A percentile compares a stretch with the other conserved stretches of the same genome.
Conservation (phyloP, 2,797 vertebrate genomes). For the Diglossa cyanea region DNA sequence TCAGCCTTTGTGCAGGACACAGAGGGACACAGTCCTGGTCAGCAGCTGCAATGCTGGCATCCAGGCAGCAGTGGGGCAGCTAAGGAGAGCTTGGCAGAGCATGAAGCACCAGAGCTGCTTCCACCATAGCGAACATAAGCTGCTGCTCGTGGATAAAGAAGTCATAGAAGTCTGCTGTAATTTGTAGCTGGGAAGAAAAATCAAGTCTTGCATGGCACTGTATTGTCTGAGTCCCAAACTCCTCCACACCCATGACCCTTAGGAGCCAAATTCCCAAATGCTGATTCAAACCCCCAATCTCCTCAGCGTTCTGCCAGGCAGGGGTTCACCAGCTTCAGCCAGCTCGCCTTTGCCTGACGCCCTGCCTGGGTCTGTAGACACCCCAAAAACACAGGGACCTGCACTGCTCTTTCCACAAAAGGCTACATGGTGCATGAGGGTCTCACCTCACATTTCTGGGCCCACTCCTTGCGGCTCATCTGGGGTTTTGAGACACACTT, state of each 20-base stretch:
- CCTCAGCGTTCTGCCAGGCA: rapidly evolving
- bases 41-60: background rate
- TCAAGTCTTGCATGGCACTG: background rate
- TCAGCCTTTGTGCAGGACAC: background rate
- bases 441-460: background rate
- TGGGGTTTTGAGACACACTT: background rate
- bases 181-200: background rate
- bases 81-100: background rate
- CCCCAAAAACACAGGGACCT: background rate
- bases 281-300: background rate
- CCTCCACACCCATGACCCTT: background rate
- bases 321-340: background rate
- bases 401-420: background rate
- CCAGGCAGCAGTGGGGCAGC: background rate
- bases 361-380: background rate
- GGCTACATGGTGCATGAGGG: rapidly evolving
- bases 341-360: background rate
- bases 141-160: background rate
- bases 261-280: background rate
- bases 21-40: background rate
- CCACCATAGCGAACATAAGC: rapidly evolving
- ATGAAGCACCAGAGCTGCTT: background rate
- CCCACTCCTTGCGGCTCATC: rapidly evolving
- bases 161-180: background rate
- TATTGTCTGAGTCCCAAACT: background rate